A percentile compares a stretch with the other conserved stretches of the same genome.
phyloP scores from a whole-genome alignment of 2,113 vertebrate species.

The Lucifuga dentata region DNA sequence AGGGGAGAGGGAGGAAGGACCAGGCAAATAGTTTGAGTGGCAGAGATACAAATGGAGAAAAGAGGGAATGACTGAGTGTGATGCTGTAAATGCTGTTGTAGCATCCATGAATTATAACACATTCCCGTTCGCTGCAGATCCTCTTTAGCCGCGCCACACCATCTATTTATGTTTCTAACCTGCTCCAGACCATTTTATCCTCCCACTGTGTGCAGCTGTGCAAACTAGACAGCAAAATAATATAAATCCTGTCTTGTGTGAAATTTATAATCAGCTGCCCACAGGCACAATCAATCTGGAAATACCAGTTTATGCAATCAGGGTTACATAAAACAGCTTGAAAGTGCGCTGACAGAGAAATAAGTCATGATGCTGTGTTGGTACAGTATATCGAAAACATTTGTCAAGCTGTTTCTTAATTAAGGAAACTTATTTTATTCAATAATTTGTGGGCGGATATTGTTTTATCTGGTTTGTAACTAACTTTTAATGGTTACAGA shows the following conservation, averaged over 20 bases:
- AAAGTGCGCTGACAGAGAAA: slow-evolving; percentile 15
- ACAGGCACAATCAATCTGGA: slow-evolving; percentile 23
- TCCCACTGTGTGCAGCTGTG: slow-evolving; percentile 33
- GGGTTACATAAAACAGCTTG: slow-evolving; percentile 1
- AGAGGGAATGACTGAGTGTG: slow-evolving; percentile 28
- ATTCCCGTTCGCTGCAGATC: slow-evolving; percentile 60
- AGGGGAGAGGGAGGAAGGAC: not conserved
- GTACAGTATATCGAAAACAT: too few relatives aligned
- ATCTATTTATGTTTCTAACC: slow-evolving; percentile 42
- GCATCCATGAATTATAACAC: slow-evolving; percentile 52
- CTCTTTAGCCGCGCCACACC: slow-evolving; percentile 63
- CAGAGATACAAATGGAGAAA: slow-evolving; percentile 26
- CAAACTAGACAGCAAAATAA: slow-evolving; percentile 11
- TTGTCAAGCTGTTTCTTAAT: too few relatives aligned
- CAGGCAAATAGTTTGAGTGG: slow-evolving; percentile 32
- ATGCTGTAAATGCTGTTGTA: slow-evolving; percentile 37
- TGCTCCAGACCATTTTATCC: slow-evolving; percentile 34
- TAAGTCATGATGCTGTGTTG: not conserved
- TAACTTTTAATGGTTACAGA: too few relatives aligned
- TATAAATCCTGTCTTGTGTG: not conserved
- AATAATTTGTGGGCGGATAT: not conserved
- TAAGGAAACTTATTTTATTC: too few relatives aligned
- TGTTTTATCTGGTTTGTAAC: too few relatives aligned
- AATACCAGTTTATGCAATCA: slow-evolving; percentile 17
- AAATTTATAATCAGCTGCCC: slow-evolving; percentile 41